Percentiles rank a stretch among this genome's conserved stretches.
phyloP scores from a whole-genome alignment of 1,140 invertebrate genomes.

The Catajapyx aquilonaris region DNA sequence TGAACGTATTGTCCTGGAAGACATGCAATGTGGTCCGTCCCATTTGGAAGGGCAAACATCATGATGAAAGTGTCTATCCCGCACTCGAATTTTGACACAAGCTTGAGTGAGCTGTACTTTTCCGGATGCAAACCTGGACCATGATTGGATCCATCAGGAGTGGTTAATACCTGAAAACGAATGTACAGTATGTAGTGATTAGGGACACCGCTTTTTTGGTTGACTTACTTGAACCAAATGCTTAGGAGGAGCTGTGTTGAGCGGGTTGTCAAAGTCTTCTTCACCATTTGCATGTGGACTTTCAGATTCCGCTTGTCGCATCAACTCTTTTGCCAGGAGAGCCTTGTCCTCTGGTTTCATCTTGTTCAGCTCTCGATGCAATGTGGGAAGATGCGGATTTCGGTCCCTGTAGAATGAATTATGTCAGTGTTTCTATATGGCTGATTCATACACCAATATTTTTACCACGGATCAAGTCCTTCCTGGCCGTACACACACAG shows the following conservation, averaged over 20 bases:
- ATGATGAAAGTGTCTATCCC: neutral
- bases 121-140: neutral
- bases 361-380: neutral
- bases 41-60: neutral
- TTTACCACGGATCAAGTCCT: too few species aligned
- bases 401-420: neutral
- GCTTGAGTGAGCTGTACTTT: neutral
- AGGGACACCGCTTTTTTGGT: too few species aligned
- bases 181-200: too few species aligned
- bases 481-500: too few species aligned
- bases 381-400: neutral
- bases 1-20: neutral
- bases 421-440: too few species aligned
- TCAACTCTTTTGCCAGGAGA: neutral
- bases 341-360: neutral
- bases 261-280: conserved; percentile 12
- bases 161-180: neutral
- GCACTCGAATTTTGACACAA: neutral
- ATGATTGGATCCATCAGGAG: neutral
- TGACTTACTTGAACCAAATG: neutral
- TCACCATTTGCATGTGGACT: neutral
- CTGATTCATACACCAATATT: too few species aligned
- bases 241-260: conserved; percentile 1
- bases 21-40: neutral
- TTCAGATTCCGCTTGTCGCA: neutral